phyloP scores from a whole-genome alignment of 1,140 invertebrate genomes.

The Penaeus chinensis region DNA sequence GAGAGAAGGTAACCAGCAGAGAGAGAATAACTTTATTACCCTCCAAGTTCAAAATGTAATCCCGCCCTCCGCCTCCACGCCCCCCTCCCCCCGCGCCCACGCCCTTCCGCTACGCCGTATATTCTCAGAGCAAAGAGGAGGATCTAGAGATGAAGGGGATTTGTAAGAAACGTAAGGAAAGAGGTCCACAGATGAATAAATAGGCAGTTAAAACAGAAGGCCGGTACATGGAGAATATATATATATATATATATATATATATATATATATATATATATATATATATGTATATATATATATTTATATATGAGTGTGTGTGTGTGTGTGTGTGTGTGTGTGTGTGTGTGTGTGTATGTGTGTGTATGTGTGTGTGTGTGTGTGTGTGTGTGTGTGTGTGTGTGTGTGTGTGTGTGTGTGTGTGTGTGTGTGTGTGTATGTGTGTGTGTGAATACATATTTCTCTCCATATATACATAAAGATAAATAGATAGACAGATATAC shows the following conservation, averaged over 20 bases:
- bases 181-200: not conserved
- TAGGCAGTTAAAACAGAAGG: not conserved
- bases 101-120: not conserved
- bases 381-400: no score
- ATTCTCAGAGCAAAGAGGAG: slow-evolving; percentile 1
- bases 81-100: slow-evolving; percentile 16
- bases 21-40: not conserved
- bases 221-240: not conserved
- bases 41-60: not conserved
- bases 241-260: no score
- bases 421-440: not conserved
- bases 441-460: not conserved
- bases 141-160: slow-evolving; percentile 3
- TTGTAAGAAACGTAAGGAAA: not conserved
- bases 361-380: slow-evolving; percentile 28
- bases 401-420: no score
- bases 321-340: no score
- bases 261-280: no score
- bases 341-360: not conserved
- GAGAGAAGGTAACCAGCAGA: slow-evolving; percentile 3
- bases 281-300: no score
- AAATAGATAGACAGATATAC: not conserved
- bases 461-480: not conserved
- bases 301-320: no score
- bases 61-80: not conserved